These are phyloP conservation scores for Chromobotia macracanthus DNA, from an alignment of 2,797 vertebrate genomes.

Conservation along the genomic window DNA sequence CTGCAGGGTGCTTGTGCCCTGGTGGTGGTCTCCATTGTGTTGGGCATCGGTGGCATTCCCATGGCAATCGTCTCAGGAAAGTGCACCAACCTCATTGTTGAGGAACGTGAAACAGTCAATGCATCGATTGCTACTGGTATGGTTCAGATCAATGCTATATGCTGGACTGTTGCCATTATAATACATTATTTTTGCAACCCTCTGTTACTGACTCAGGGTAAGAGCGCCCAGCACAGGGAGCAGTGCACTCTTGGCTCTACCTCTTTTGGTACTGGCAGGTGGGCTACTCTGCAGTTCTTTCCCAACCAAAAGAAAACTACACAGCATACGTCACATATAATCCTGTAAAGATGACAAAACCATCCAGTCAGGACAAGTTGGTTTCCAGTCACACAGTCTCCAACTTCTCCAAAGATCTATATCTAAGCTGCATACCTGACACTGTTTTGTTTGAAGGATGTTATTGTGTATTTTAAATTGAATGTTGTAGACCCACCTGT, in stretches of 20 bases:
- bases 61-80: conserved; percentile 65
- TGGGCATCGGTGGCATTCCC: conserved; percentile 59
- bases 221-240: conserved; percentile 68
- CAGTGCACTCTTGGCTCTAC: conserved; percentile 67
- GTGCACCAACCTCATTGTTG: conserved; percentile 66
- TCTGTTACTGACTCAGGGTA: conserved; percentile 52
- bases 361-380: no score
- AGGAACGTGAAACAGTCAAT: conserved; percentile 60
- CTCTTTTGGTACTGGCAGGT: conserved; percentile 63
- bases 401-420: no score
- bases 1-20: conserved; percentile 58
- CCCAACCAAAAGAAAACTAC: conserved; percentile 56
- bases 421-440: no score
- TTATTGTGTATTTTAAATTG: no score
- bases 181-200: conserved; percentile 70
- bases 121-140: conserved; percentile 58
- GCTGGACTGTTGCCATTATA: conserved; percentile 64
- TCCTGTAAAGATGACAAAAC: conserved; percentile 51
- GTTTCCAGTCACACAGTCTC: no score
- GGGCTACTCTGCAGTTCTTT: conserved; percentile 69
- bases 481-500: no score
- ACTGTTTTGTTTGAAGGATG: no score
- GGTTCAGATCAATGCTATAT: conserved; percentile 64
- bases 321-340: conserved; percentile 62
- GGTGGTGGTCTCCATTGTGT: conserved; percentile 54